Evolutionary conservation across 2,797 vertebrate genomes (phyloP).

Genomic region (Sebastes reedi): DNA sequence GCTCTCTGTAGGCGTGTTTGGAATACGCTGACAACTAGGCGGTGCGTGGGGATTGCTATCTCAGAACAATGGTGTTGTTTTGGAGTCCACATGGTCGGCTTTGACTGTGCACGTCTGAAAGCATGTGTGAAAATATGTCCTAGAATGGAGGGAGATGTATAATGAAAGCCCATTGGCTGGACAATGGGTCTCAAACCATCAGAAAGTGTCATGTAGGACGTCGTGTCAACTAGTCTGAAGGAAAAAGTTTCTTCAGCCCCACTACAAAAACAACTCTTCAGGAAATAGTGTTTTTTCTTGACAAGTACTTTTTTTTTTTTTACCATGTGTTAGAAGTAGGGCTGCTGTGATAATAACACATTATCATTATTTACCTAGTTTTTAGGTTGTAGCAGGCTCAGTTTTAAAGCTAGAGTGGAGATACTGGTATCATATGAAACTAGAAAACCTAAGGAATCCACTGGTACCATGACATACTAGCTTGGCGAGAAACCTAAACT

Average conservation of each 20-base stretch:
- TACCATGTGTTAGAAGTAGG: background rate
- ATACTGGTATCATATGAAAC: no score
- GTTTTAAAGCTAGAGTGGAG: no score
- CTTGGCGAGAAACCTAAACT: no score
- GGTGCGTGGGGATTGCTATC: background rate
- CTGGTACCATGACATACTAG: no score
- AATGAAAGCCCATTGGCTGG: slow-evolving; percentile 12
- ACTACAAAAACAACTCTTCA: background rate
- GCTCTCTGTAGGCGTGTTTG: background rate
- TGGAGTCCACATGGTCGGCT: background rate
- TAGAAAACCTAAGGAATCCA: no score
- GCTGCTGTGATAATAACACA: no score
- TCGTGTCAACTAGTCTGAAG: background rate
- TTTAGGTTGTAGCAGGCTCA: no score
- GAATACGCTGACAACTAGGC: background rate
- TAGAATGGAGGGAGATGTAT: background rate
- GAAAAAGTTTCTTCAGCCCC: background rate
- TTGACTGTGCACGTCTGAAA: slow-evolving; percentile 11
- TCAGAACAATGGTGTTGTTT: background rate
- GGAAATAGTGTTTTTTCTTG: background rate
- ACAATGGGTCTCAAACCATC: slow-evolving; percentile 25
- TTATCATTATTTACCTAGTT: no score
- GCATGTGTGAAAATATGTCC: slow-evolving; percentile 7
- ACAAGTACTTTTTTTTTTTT: background rate
- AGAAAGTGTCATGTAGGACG: background rate